phyloP scores from a whole-genome alignment of 2,113 vertebrate genomes.

The Phoxinus phoxinus region DNA sequence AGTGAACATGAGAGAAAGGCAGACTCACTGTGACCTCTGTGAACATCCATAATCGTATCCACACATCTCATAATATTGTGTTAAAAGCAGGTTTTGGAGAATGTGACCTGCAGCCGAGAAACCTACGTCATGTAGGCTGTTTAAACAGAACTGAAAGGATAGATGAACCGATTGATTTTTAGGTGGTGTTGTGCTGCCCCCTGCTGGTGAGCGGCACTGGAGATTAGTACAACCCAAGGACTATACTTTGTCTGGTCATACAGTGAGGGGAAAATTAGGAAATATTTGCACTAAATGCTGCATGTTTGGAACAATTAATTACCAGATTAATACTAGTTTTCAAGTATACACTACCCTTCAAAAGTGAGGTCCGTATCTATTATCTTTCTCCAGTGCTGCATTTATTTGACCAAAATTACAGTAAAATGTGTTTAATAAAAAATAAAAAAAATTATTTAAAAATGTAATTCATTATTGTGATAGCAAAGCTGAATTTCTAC shows the following conservation, averaged over 20 bases:
- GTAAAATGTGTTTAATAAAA: too few species aligned
- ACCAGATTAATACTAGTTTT: not conserved
- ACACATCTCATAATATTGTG: not conserved
- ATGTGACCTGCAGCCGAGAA: conserved; percentile 10
- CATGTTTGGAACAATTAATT: not conserved
- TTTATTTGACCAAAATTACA: not conserved
- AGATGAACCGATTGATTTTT: not conserved
- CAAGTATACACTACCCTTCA: not conserved
- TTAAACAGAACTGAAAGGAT: not conserved
- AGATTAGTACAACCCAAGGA: not conserved
- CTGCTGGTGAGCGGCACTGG: conserved; percentile 58
- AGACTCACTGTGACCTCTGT: conserved; percentile 4
- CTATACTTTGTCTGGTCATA: not conserved
- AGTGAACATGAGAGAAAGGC: conserved; percentile 12
- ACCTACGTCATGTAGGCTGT: not conserved
- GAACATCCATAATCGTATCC: conserved; percentile 19
- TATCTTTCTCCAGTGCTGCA: too few species aligned
- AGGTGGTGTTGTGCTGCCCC: conserved; percentile 63
- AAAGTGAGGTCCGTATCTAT: too few species aligned
- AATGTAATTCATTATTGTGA: not conserved
- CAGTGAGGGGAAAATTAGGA: not conserved
- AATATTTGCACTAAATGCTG: not conserved
- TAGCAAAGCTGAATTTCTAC: not conserved
- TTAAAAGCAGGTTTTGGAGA: not conserved
- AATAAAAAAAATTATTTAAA: too few species aligned